These are phyloP conservation scores for Elysia chlorotica DNA, from an alignment of 1,140 invertebrate genomes.

Conservation along the genomic window DNA sequence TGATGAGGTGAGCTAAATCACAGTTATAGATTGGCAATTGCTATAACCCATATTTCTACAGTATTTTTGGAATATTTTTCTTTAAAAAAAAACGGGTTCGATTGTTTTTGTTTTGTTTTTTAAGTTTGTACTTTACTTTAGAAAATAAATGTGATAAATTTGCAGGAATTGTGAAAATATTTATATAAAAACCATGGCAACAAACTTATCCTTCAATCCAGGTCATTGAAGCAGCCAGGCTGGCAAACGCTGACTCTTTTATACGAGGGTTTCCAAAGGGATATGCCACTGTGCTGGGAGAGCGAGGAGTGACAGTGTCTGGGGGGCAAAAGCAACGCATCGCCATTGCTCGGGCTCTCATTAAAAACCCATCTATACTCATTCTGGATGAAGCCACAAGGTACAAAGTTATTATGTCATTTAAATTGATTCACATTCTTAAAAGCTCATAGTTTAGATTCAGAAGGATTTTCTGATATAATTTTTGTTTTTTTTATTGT, in stretches of 20 bases:
- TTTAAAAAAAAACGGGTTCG: too few species aligned
- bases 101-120: not conserved
- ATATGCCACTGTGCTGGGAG: constrained; percentile 87
- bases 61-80: too few species aligned
- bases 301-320: constrained; percentile 85
- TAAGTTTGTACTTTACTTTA: not conserved
- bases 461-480: not conserved
- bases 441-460: too few species aligned
- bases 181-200: not conserved
- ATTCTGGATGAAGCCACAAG: constrained; percentile 91
- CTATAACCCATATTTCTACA: too few species aligned
- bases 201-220: constrained; percentile 40
- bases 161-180: not conserved
- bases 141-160: not conserved
- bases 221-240: constrained; percentile 77
- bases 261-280: constrained; percentile 81
- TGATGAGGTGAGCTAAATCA: constrained; percentile 68
- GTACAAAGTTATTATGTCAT: constrained; percentile 59
- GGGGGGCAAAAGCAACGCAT: constrained; percentile 92
- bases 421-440: too few species aligned
- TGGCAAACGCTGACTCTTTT: constrained; percentile 91
- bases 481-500: not conserved
- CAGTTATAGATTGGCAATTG: not conserved
- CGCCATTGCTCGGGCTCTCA: constrained; percentile 84
- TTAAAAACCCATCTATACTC: constrained; percentile 85